Base-by-base conservation (phyloP, 2,797 vertebrate genomes). In the Pagetopsis macropterus region DNA sequence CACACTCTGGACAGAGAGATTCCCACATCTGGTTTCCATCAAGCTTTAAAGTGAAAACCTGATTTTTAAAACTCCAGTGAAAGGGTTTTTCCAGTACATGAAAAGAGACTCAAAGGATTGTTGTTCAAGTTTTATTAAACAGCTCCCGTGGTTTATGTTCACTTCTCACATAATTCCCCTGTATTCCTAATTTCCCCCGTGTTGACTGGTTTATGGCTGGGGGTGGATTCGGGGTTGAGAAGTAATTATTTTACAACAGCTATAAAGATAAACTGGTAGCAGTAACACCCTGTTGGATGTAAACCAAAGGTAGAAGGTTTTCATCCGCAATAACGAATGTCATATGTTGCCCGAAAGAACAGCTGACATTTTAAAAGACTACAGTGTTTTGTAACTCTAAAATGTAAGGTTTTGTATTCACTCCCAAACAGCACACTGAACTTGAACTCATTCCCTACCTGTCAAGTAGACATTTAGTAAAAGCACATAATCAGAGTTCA, bases 1-100 rank as follows among this genome's bases (percentile, higher is more conserved):
- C 67, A 70, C 46, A 61, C 62, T 56, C 44, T 14, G 77, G 74
- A 89, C 77, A 50, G 33, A 14, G 59, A 75, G 65, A 87, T 78
- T 87, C 78, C 73, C 81, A 90, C 89, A 92, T 93, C 89, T 93
- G 91, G 84, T 75, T 87, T 83, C 67, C 51, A 91, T 91, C 65
- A 48, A 72, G 51, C 58, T 48, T 78, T 70, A 66, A 2, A 49
- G 74, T 67, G 9, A 66, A 72, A 83, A 84, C 77, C 37, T 66
- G 65, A 81, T 68, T 67, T 66, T 81, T 70, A 27, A 74, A 84
- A 72, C 69, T 66, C 31, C 41, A 57, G 54, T 4, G 31, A 46
- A 46, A 44, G 77, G 50, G 15, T 4, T 75, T 83, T 78, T 55
- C 68, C 51, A 13, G 51, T 17, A 68, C 65, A 79, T 77, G 56